A percentile compares a stretch with the other conserved stretches of the same genome.
Conservation (phyloP, 1,140 invertebrate species). For the Temnothorax longispinosus region DNA sequence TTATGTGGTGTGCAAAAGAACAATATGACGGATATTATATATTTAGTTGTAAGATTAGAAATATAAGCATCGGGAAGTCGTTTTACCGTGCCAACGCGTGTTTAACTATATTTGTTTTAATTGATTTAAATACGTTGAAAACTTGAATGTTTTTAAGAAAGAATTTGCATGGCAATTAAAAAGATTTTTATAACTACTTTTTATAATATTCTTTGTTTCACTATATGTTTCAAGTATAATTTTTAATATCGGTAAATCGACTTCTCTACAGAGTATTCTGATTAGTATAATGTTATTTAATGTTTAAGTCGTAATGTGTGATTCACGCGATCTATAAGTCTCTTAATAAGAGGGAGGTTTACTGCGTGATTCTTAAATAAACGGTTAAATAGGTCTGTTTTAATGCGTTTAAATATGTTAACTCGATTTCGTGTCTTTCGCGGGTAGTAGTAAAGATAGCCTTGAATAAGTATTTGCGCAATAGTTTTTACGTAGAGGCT, state of each 20-base stretch:
- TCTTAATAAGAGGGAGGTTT: constrained; percentile 14
- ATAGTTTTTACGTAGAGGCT: constrained; percentile 22
- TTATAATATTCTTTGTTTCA: background rate
- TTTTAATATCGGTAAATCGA: constrained; percentile 30
- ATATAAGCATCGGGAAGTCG: constrained; percentile 24
- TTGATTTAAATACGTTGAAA: background rate
- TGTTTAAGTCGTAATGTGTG: background rate
- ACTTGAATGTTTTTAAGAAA: constrained; percentile 13
- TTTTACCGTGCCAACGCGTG: constrained; percentile 18
- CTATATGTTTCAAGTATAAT: background rate
- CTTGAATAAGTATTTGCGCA: background rate
- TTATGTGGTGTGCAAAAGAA: background rate
- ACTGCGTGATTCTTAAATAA: background rate
- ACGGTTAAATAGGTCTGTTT: background rate
- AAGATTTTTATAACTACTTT: background rate
- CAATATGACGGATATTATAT: background rate
- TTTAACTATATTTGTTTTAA: background rate
- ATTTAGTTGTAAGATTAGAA: constrained; percentile 37
- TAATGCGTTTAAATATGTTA: background rate
- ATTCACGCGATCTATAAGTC: background rate
- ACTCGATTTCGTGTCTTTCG: background rate
- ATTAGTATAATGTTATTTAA: constrained; percentile 21
- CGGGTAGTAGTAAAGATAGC: constrained; percentile 15
- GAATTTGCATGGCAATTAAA: background rate
- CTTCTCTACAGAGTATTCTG: background rate